These are phyloP conservation scores for Diabrotica virgifera DNA, from an alignment of 1,140 invertebrate species.

Conservation along the genomic window DNA sequence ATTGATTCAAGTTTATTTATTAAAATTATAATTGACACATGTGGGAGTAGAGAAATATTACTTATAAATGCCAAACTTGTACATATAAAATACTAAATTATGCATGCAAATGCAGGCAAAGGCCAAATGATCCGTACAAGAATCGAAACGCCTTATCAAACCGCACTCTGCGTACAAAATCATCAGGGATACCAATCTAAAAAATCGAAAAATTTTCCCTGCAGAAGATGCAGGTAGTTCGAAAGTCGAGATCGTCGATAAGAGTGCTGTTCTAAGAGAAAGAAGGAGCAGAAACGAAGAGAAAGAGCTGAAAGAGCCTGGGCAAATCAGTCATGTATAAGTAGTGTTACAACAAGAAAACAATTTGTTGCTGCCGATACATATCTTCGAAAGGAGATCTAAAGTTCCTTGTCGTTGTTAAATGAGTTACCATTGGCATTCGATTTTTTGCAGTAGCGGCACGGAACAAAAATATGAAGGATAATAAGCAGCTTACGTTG, in stretches of 20 bases:
- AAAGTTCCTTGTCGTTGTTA: conserved; percentile 10
- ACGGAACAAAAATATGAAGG: not conserved
- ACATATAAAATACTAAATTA: too few relatives aligned
- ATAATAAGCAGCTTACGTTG: too few relatives aligned
- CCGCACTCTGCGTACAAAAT: too few relatives aligned
- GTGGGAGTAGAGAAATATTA: too few relatives aligned
- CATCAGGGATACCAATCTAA: too few relatives aligned
- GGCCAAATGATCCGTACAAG: too few relatives aligned
- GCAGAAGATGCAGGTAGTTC: not conserved
- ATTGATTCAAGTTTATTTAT: too few relatives aligned
- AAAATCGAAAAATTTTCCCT: too few relatives aligned
- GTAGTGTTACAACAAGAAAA: conserved; percentile 7
- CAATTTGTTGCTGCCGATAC: conserved; percentile 18
- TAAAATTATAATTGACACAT: too few relatives aligned
- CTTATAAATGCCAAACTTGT: too few relatives aligned
- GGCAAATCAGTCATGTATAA: conserved; percentile 15
- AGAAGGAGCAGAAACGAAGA: not conserved
- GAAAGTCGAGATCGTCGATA: not conserved
- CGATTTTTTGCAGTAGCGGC: conserved; percentile 8
- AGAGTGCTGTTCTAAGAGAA: not conserved
- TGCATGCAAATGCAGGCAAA: too few relatives aligned
- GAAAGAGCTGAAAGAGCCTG: not conserved
- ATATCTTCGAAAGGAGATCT: conserved; percentile 15
- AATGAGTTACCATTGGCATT: conserved; percentile 13
- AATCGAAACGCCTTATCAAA: too few relatives aligned